Conservation (phyloP, 2,888 invertebrate genomes). For the Clivina fossor region DNA sequence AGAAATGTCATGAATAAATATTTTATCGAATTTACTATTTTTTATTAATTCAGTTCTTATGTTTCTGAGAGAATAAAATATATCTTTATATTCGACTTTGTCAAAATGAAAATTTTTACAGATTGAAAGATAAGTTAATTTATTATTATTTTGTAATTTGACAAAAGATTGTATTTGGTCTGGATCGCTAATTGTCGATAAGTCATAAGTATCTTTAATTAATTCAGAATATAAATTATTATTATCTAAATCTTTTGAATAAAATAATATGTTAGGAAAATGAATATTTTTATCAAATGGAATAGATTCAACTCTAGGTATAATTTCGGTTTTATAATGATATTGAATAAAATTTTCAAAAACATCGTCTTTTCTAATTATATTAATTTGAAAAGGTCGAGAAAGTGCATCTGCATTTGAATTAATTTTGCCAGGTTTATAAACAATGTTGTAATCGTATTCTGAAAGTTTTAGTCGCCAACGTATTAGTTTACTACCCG, state of each 20-base stretch:
- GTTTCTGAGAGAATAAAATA: constrained; percentile 11
- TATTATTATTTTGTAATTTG: not conserved
- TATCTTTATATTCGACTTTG: constrained; percentile 12
- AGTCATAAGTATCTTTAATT: constrained; percentile 2
- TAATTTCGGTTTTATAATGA: constrained; percentile 2
- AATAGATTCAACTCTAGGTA: not conserved
- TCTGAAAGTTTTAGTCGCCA: constrained; percentile 46
- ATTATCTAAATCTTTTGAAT: constrained; percentile 9
- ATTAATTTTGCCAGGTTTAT: constrained; percentile 44
- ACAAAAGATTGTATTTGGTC: not conserved
- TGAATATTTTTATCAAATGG: not conserved
- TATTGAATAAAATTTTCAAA: constrained; percentile 15
- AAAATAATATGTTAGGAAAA: constrained; percentile 8
- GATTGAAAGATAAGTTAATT: constrained; percentile 4
- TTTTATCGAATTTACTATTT: not conserved
- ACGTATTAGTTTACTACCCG: constrained; percentile 41
- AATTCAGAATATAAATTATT: constrained; percentile 3
- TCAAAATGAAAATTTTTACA: constrained; percentile 12
- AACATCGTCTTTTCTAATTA: constrained; percentile 4
- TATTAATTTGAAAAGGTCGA: constrained; percentile 30
- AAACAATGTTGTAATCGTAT: constrained; percentile 46
- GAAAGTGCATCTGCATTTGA: constrained; percentile 45
- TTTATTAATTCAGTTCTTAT: constrained; percentile 10
- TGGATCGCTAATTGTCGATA: not conserved
- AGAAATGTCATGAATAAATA: not conserved